phyloP scores from a whole-genome alignment of 2,888 invertebrate species.

The Girardia tigrina region DNA sequence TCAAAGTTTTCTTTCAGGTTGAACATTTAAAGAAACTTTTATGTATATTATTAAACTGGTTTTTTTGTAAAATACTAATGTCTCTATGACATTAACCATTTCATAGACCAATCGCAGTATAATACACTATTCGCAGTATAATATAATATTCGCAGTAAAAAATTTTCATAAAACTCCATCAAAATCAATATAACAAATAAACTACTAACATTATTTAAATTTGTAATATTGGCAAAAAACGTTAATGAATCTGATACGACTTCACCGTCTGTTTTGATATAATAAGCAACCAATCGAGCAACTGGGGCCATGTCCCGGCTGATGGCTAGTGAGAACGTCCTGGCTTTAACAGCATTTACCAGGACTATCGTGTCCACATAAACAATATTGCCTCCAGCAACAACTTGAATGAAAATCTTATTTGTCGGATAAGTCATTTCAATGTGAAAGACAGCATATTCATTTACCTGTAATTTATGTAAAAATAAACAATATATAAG shows the following conservation, averaged over 20 bases:
- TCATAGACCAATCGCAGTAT: too few relatives aligned
- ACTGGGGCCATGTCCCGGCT: slow-evolving; percentile 64
- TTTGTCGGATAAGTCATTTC: slow-evolving; percentile 77
- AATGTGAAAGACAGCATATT: slow-evolving; percentile 83
- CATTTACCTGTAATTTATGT: slow-evolving; percentile 61
- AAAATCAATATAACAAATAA: too few relatives aligned
- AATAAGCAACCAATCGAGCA: slow-evolving; percentile 74
- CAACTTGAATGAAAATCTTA: slow-evolving; percentile 69
- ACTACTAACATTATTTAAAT: slow-evolving; percentile 77
- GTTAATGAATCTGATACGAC: slow-evolving; percentile 80
- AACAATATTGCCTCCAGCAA: slow-evolving; percentile 78
- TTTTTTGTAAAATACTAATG: too few relatives aligned
- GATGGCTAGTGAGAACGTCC: slow-evolving; percentile 54
- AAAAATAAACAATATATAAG: not conserved
- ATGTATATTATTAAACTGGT: too few relatives aligned
- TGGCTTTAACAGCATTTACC: slow-evolving; percentile 45
- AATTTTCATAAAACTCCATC: too few relatives aligned
- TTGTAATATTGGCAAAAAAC: slow-evolving; percentile 88
- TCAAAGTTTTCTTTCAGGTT: too few relatives aligned
- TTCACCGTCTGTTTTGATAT: slow-evolving; percentile 62
- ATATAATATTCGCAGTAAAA: too few relatives aligned
- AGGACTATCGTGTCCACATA: slow-evolving; percentile 71
- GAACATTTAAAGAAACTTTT: too few relatives aligned
- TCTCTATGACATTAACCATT: too few relatives aligned
- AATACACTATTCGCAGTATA: too few relatives aligned